These are phyloP conservation scores for Echinops telfairi DNA, from an alignment of 2,113 vertebrate species.

Conservation along the genomic window DNA sequence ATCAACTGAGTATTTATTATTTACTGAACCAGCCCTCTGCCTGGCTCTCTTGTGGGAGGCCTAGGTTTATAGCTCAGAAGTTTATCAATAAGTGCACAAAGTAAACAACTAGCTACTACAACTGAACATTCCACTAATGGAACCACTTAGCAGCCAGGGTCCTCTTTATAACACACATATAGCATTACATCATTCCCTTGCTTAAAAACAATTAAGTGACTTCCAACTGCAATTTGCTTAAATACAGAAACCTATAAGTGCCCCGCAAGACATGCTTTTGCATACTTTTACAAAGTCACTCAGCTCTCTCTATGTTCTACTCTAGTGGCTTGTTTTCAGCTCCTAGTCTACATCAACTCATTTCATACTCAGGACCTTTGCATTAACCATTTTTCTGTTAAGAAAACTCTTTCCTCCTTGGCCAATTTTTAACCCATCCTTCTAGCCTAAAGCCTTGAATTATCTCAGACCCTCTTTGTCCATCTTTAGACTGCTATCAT, in stretches of 20 bases:
- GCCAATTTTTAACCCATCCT: neutral
- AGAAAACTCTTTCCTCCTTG: neutral
- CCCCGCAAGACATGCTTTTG: neutral
- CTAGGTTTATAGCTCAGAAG: neutral
- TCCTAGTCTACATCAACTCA: neutral
- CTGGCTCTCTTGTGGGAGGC: neutral
- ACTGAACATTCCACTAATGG: neutral
- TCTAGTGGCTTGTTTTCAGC: neutral
- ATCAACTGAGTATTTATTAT: neutral
- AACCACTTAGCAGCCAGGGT: neutral
- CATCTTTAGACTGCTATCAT: neutral
- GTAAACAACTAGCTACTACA: neutral
- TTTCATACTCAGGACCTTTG: neutral
- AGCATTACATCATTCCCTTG: conserved; percentile 4
- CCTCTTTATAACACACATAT: neutral
- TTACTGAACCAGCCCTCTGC: neutral
- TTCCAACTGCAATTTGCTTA: neutral
- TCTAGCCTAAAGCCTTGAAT: neutral
- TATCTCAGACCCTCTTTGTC: neutral
- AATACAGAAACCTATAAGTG: conserved; percentile 14
- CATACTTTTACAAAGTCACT: neutral
- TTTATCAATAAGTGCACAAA: neutral
- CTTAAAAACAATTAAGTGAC: neutral
- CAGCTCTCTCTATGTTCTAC: neutral
- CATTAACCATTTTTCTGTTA: neutral